Evolutionary conservation across 2,888 invertebrate species (phyloP).

Genomic region (Drosophila testacea): DNA sequence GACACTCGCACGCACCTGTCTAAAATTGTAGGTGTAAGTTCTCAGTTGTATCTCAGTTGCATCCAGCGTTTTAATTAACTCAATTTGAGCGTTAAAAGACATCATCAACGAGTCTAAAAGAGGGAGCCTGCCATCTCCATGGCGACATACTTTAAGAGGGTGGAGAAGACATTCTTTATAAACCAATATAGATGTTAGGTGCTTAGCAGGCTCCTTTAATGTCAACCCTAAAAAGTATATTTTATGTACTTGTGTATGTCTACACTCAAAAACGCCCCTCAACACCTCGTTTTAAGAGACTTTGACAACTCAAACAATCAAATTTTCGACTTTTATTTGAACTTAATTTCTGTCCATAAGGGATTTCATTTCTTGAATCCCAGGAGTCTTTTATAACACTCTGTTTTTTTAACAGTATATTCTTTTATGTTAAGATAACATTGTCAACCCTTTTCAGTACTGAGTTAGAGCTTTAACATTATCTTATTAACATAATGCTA

Average conservation of each 20-base stretch:
- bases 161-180: slow-evolving; percentile 8
- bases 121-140: slow-evolving; percentile 18
- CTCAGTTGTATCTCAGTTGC: slow-evolving; percentile 29
- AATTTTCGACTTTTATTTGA: slow-evolving; percentile 1
- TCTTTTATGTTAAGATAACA: too few relatives aligned
- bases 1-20: slow-evolving; percentile 52
- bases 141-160: slow-evolving; percentile 15
- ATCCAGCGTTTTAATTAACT: slow-evolving; percentile 73
- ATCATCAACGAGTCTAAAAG: slow-evolving; percentile 62
- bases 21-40: slow-evolving; percentile 41
- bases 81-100: slow-evolving; percentile 79
- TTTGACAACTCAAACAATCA: slow-evolving; percentile 5
- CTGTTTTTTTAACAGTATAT: too few relatives aligned
- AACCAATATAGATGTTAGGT: slow-evolving; percentile 18
- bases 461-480: too few relatives aligned
- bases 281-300: background rate
- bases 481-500: background rate
- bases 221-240: slow-evolving; percentile 8
- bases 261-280: background rate
- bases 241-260: slow-evolving; percentile 14
- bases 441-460: too few relatives aligned
- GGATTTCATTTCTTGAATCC: background rate
- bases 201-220: slow-evolving; percentile 11
- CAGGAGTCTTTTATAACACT: too few relatives aligned
- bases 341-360: background rate